phyloP scores from a whole-genome alignment of 2,113 vertebrate species.

The Atractosteus spatula region DNA sequence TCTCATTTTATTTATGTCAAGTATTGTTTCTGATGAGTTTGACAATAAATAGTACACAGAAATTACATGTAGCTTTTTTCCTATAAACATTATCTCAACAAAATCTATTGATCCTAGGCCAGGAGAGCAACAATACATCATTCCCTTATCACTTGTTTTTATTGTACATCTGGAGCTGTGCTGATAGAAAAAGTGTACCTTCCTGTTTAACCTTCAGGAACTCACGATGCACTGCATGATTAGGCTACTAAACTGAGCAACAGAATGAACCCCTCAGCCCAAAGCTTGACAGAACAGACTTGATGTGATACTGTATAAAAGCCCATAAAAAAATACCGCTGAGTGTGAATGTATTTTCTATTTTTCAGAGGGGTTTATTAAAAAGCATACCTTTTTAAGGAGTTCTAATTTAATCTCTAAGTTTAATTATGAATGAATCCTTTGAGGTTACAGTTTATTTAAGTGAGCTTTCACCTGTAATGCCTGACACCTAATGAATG shows the following conservation, averaged over 20 bases:
- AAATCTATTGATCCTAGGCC: background rate
- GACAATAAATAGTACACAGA: background rate
- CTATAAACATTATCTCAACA: slow-evolving; percentile 2
- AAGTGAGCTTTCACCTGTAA: too few relatives aligned
- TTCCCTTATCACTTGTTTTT: slow-evolving; percentile 4
- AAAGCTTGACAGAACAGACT: background rate
- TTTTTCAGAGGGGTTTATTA: too few relatives aligned
- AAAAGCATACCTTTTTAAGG: too few relatives aligned
- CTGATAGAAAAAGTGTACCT: background rate
- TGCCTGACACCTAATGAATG: too few relatives aligned
- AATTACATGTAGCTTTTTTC: background rate
- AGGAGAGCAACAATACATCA: background rate
- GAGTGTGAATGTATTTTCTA: too few relatives aligned
- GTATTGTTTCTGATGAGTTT: background rate
- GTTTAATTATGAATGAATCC: too few relatives aligned
- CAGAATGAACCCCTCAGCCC: background rate
- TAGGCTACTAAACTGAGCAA: background rate
- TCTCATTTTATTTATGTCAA: background rate
- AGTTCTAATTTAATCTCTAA: too few relatives aligned
- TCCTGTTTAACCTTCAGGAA: background rate
- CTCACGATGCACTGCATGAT: background rate
- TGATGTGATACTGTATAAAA: background rate
- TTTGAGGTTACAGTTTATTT: too few relatives aligned
- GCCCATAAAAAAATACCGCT: too few relatives aligned
- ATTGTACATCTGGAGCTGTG: slow-evolving; percentile 2